These are phyloP conservation scores for Myotis vivesi DNA, from an alignment of 2,797 vertebrate genomes.

Conservation along the genomic window DNA sequence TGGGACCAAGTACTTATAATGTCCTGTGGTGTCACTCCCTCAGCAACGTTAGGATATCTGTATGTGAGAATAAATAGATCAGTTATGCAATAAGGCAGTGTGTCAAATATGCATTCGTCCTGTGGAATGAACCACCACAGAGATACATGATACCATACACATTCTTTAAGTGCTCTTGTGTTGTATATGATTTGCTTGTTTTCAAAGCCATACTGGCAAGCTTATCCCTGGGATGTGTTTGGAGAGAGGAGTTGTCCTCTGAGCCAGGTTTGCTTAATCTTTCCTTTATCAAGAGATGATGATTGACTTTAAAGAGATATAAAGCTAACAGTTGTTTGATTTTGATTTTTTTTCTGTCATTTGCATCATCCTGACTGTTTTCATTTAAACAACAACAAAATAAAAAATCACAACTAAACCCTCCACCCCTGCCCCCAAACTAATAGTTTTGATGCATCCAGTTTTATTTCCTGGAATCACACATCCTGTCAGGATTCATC, in stretches of 20 bases:
- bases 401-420: not conserved
- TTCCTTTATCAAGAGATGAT: slow-evolving; percentile 82
- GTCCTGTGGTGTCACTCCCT: slow-evolving; percentile 83
- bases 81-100: slow-evolving; percentile 94
- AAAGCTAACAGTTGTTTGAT: slow-evolving; percentile 81
- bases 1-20: slow-evolving; percentile 82
- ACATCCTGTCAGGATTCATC: not conserved
- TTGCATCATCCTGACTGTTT: slow-evolving; percentile 83
- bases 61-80: slow-evolving; percentile 95
- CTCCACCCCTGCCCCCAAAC: not conserved
- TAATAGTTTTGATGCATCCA: slow-evolving; percentile 82
- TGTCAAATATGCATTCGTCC: slow-evolving; percentile 92
- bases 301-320: slow-evolving; percentile 85
- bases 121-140: slow-evolving; percentile 87
- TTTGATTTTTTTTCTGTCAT: slow-evolving; percentile 75
- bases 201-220: slow-evolving; percentile 94
- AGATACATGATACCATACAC: slow-evolving; percentile 88
- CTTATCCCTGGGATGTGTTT: slow-evolving; percentile 85
- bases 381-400: slow-evolving; percentile 81
- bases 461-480: slow-evolving; percentile 36
- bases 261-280: slow-evolving; percentile 81
- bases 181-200: slow-evolving; percentile 82
- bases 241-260: slow-evolving; percentile 86
- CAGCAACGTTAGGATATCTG: slow-evolving; percentile 82
- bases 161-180: slow-evolving; percentile 87